Conservation (phyloP, 2,113 vertebrate species). For the Perccottus glenii region DNA sequence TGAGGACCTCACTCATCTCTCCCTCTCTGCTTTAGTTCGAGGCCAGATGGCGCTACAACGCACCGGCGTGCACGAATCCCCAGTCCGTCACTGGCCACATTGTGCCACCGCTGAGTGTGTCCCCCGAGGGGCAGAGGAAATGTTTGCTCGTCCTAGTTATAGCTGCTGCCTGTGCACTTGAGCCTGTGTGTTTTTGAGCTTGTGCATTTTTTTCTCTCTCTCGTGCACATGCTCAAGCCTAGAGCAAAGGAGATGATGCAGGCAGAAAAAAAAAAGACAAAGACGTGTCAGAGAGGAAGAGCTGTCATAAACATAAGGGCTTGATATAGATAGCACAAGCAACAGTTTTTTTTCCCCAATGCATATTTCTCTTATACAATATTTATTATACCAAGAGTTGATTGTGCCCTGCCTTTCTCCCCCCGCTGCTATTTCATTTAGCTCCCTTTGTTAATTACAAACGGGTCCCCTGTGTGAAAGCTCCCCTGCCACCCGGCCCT, state of each 20-base stretch:
- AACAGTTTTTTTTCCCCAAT: too few species aligned
- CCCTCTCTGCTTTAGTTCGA: constrained; percentile 8
- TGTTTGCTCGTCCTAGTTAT: constrained; percentile 54
- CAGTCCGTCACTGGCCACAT: constrained; percentile 49
- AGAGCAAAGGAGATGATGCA: constrained; percentile 20
- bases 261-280: constrained; percentile 12
- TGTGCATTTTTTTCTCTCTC: not conserved
- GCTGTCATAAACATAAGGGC: not conserved
- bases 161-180: constrained; percentile 5
- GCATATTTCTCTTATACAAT: not conserved
- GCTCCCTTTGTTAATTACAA: constrained; percentile 57
- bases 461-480: constrained; percentile 32
- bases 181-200: not conserved
- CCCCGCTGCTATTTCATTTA: constrained; percentile 21
- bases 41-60: constrained; percentile 49
- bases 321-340: not conserved
- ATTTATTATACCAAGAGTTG: constrained; percentile 8
- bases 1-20: constrained; percentile 13
- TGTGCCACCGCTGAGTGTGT: constrained; percentile 53
- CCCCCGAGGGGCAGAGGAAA: constrained; percentile 31
- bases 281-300: not conserved
- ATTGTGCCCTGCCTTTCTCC: constrained; percentile 14
- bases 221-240: not conserved
- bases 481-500: constrained; percentile 34
- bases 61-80: constrained; percentile 13